A percentile compares a stretch with the other conserved stretches of the same genome.
These are phyloP conservation scores for Dyspetes luteomarginatus DNA, from an alignment of 2,888 invertebrate species.

Conservation along the genomic window DNA sequence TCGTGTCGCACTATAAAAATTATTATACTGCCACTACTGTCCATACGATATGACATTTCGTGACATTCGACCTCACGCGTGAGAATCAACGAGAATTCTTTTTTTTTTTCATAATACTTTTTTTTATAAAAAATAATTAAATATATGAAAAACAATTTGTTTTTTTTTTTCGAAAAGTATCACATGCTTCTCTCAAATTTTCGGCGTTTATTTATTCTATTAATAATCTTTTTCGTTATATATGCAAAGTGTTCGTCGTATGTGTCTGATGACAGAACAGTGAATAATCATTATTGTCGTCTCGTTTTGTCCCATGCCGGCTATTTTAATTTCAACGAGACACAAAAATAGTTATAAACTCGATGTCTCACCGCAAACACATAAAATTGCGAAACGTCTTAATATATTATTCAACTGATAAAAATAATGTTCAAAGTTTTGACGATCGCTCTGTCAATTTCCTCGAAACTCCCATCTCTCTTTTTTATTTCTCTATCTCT, in stretches of 20 bases:
- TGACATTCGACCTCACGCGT: slow-evolving; percentile 26
- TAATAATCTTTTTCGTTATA: not conserved
- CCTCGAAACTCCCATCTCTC: slow-evolving; percentile 35
- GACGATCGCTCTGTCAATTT: slow-evolving; percentile 46
- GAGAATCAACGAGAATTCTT: slow-evolving; percentile 32
- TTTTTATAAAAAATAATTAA: not conserved
- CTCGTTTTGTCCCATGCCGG: not conserved
- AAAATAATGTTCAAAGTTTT: slow-evolving; percentile 24
- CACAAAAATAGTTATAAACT: no score
- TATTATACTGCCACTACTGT: slow-evolving; percentile 12
- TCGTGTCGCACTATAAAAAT: slow-evolving; percentile 41
- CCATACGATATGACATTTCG: slow-evolving; percentile 22
- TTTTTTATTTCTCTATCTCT: not conserved
- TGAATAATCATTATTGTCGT: not conserved
- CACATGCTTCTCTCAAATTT: not conserved
- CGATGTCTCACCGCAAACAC: no score
- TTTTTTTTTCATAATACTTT: not conserved
- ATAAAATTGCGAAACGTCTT: not conserved
- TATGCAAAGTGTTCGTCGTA: not conserved
- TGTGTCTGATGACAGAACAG: not conserved
- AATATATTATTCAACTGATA: slow-evolving; percentile 3
- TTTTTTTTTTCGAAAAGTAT: not conserved
- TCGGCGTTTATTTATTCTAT: not conserved
- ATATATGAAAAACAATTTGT: not conserved
- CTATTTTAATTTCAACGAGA: not conserved